A percentile compares a stretch with the other conserved stretches of the same genome.
These are phyloP conservation scores for Drosophila setosimentum DNA, from an alignment of 2,888 invertebrate species.

Conservation along the genomic window DNA sequence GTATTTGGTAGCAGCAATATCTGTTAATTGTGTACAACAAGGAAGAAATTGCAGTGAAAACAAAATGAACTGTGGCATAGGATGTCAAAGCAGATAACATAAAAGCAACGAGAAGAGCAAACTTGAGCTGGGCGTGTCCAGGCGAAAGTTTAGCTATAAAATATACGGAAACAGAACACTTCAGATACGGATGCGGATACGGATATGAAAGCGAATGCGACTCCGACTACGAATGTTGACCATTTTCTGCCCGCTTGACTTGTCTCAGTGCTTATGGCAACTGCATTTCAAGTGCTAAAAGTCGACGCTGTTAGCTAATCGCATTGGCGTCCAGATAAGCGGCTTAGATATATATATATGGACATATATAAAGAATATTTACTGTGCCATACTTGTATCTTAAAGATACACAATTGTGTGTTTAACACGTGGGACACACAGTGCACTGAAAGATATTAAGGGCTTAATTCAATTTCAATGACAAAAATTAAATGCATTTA, in stretches of 20 bases:
- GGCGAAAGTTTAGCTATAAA: slow-evolving; percentile 67
- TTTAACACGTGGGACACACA: background rate
- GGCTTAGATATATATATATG: slow-evolving; percentile 50
- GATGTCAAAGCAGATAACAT: slow-evolving; percentile 59
- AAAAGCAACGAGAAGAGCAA: slow-evolving; percentile 19
- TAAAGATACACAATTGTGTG: slow-evolving; percentile 43
- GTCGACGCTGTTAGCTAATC: slow-evolving; percentile 65
- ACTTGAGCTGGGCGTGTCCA: slow-evolving; percentile 40
- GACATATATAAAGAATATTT: slow-evolving; percentile 1
- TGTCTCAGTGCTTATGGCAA: slow-evolving; percentile 36
- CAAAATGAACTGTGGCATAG: slow-evolving; percentile 67
- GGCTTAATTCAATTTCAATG: background rate
- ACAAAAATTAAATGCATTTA: background rate
- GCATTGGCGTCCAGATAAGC: slow-evolving; percentile 65
- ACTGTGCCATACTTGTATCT: slow-evolving; percentile 37
- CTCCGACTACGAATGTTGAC: slow-evolving; percentile 25
- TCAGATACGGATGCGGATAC: slow-evolving; percentile 43
- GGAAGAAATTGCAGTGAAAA: slow-evolving; percentile 77
- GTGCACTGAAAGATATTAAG: background rate
- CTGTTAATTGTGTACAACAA: slow-evolving; percentile 79
- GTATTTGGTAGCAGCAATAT: slow-evolving; percentile 48
- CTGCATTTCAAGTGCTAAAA: slow-evolving; percentile 69
- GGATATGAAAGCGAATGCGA: slow-evolving; percentile 16
- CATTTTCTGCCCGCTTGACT: slow-evolving; percentile 23
- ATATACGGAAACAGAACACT: slow-evolving; percentile 57